Percentiles rank a stretch among this genome's conserved stretches.
Conservation (phyloP, 2,797 vertebrate genomes). For the Micromesistius poutassou region DNA sequence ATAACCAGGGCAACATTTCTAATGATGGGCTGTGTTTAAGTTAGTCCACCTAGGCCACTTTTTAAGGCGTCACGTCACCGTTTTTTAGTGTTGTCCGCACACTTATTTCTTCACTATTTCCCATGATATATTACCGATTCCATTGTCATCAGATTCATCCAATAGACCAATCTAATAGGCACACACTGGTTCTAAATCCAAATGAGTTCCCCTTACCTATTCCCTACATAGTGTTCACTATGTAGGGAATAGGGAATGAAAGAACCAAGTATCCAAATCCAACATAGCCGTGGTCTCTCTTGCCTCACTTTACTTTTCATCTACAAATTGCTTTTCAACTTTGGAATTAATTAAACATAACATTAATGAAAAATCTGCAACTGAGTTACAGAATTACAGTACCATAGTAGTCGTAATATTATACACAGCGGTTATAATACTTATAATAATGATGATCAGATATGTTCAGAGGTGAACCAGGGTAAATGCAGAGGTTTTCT, state of each 20-base stretch:
- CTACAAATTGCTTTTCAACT: not conserved
- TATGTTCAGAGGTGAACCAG: not conserved
- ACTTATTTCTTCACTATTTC: not conserved
- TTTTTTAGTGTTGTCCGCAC: not conserved
- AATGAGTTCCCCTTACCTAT: not conserved
- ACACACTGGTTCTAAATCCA: not conserved
- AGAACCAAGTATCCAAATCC: not conserved
- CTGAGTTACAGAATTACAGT: not conserved
- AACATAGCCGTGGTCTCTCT: not conserved
- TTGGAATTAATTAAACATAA: not conserved
- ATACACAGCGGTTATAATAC: not conserved
- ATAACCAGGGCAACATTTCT: too few relatives aligned
- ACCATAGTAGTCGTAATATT: not conserved
- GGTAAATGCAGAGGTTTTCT: not conserved
- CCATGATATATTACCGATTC: not conserved
- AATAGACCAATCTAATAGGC: not conserved
- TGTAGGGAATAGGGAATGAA: not conserved
- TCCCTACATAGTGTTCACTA: not conserved
- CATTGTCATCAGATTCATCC: not conserved
- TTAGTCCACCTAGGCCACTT: not conserved
- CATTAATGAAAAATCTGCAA: not conserved
- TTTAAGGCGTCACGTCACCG: not conserved
- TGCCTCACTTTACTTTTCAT: not conserved
- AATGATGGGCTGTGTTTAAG: too few relatives aligned
- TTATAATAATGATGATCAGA: not conserved